Evolutionary conservation across 1,140 invertebrate genomes (phyloP), one percentile per base, ranked within the genome.

Genomic region (Myzus persicae): DNA sequence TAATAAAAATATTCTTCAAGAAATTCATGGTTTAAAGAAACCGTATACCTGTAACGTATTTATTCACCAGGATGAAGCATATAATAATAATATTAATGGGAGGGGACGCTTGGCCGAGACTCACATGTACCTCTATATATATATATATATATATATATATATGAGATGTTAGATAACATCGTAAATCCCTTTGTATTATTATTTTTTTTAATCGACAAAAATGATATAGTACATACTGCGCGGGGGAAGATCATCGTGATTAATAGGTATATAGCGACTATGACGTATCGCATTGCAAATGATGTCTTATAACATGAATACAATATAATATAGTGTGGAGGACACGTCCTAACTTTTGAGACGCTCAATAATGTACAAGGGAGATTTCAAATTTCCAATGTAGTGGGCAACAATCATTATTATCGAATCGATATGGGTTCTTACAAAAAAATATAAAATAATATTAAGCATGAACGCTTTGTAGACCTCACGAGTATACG

Each of bases 151-250:
- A n/a, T n/a, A n/a, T n/a, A n/a, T n/a, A 38, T 59, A 31, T 42
- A 59, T 26, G 20, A 38, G 88, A 90, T 90, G 54, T 59, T 59
- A 90, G 88, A 90, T 90, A 59, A 59, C 38, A 90, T 38, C 46
- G 31, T 90, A 59, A 90, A 59, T 59, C 88, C 51, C 36, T 59
- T 90, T 90, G 51, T 90, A 59, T 40, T 54, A 22, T 59, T 40
- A 8, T 88, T 42, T 67, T 88, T 90, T 90, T 90, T 90, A 90
- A 90, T 90, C 88, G 88, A 90, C 36, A 89, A 89, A 89, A 89
- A 54, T 26, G 46, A 38, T 48, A 88, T 38, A 48, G 44, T 88
- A 38, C 46, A 22, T 89, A n/a, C 87, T 18, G 26, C 40, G 5
- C 14, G 18, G n/a, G 42, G 22, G n/a, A 38, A 42, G 40, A 54